Evolutionary conservation across 2,888 invertebrate genomes (phyloP), one percentile per base, ranked within the genome.

Genomic region (Endomychus coccineus): DNA sequence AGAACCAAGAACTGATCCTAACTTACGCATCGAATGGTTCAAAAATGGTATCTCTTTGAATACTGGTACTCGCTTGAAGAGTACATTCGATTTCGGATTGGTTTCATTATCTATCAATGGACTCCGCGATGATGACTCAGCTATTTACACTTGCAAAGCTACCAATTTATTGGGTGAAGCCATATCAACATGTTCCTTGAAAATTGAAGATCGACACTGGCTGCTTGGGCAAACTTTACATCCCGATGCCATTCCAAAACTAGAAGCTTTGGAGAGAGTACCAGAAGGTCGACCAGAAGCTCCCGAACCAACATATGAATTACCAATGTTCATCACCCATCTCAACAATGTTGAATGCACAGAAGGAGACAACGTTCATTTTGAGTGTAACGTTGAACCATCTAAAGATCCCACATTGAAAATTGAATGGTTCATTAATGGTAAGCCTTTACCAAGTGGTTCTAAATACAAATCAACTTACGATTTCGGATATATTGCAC

Each of bases 351-450:
- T 92, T 27, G 79, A 89, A 52, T 86, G 88, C 57, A 78, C 78
- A 49, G 92, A 92, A 71, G 84, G 84, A 29, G 89, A 90, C 32
- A 86, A 79, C 51, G 86, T 81, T 46, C 89, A 88, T 68, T 92
- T 92, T 51, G 88, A 91, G 66, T 91, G 90, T 60, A 84, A 84
- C 54, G 90, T 92, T 2, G 90, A 92, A 61, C 92, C 92, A 14
- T 83, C 88, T 3, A 83, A 86, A 60, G 92, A 92, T 66, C 90
- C 91, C 3, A 90, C 88, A 1, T 78, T 92, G 67, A 78, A 80
- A 56, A 83, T 91, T 49, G 92, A 91, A 66, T 98, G 97, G 95
- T 92, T 87, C 71, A 80, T 87, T 42, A 94, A 98, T 63, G 94
- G 89, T 23, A 82, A 88, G 60, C 84, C 89, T 7, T 67, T 98